Evolutionary conservation across 35 echinoderm and acorn worm species (phyloP).

Genomic region (Diadema setosum): DNA sequence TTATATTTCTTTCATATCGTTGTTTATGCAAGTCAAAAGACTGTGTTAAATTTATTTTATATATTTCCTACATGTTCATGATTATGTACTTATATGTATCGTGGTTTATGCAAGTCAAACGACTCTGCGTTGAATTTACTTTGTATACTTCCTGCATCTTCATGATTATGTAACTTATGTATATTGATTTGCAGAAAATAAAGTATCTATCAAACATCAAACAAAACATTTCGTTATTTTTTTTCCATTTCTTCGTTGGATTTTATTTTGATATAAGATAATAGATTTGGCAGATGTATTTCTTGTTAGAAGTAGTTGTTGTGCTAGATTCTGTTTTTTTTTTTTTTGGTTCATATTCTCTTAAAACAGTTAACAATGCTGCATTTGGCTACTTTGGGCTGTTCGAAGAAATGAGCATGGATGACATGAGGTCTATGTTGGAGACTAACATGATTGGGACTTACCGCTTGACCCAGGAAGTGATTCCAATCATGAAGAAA

Average conservation of each 20-base stretch:
- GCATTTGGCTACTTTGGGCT: not conserved
- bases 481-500: no score
- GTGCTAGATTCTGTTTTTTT: not conserved
- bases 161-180: no score
- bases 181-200: no score
- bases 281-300: not conserved
- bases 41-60: no score
- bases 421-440: not conserved
- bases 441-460: not conserved
- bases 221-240: not conserved
- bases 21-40: no score
- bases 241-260: not conserved
- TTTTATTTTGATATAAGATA: not conserved
- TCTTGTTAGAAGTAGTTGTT: no score
- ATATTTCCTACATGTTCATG: no score
- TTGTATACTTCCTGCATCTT: no score
- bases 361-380: not conserved
- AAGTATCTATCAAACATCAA: not conserved
- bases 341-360: not conserved
- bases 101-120: no score
- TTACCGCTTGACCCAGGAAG: not conserved
- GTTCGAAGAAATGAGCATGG: not conserved
- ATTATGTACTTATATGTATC: no score
- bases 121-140: no score
- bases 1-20: no score